These are phyloP conservation scores for Antennarius maculatus DNA, from an alignment of 2,797 vertebrate species.

Conservation along the genomic window DNA sequence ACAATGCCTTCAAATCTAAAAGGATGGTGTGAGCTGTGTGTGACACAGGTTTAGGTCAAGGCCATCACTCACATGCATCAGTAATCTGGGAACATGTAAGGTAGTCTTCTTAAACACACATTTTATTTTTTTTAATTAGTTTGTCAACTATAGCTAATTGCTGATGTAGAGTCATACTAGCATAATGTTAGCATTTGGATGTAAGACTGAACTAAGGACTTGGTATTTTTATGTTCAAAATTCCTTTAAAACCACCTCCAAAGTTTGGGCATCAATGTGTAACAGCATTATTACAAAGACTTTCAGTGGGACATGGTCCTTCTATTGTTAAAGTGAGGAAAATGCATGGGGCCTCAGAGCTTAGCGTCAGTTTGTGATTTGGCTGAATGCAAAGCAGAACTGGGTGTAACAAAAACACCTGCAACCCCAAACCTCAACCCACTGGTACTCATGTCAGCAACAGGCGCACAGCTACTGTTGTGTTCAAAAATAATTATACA, in stretches of 20 bases:
- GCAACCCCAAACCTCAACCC: slow-evolving; percentile 35
- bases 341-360: slow-evolving; percentile 17
- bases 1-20: too few species aligned
- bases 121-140: too few species aligned
- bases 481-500: neutral
- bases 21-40: too few species aligned
- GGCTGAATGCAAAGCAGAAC: slow-evolving; percentile 71
- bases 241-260: neutral
- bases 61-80: too few species aligned
- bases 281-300: slow-evolving; percentile 21
- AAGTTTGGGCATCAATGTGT: neutral
- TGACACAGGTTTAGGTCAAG: too few species aligned
- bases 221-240: too few species aligned
- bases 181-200: too few species aligned
- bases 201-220: too few species aligned
- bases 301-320: slow-evolving; percentile 2
- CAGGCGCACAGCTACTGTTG: slow-evolving; percentile 3
- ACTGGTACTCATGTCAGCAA: neutral
- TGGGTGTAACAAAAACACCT: slow-evolving; percentile 63
- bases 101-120: too few species aligned
- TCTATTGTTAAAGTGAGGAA: slow-evolving; percentile 20
- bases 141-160: too few species aligned
- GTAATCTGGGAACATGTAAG: too few species aligned
- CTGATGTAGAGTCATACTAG: too few species aligned
- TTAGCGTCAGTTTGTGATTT: slow-evolving; percentile 65